phyloP scores from a whole-genome alignment of 2,797 vertebrate genomes.

The Allobates femoralis region DNA sequence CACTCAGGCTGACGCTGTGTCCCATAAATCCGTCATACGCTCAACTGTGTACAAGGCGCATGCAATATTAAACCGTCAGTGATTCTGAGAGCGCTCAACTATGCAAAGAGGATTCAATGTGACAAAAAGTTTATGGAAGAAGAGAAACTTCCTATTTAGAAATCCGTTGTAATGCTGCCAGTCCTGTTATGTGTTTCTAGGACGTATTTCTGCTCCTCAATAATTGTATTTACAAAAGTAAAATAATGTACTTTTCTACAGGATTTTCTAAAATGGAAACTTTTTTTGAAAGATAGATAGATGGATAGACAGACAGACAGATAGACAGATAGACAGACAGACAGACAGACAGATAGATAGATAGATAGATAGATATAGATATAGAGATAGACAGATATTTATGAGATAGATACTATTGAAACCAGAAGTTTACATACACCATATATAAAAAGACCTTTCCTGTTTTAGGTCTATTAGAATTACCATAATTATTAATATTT shows the following conservation, averaged over 20 bases:
- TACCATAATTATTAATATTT: too few relatives aligned
- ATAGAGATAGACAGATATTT: neutral
- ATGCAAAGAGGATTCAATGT: neutral
- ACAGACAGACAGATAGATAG: neutral
- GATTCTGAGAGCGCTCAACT: neutral
- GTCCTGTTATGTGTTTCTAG: neutral
- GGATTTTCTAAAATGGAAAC: too few relatives aligned
- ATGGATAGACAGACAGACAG: neutral
- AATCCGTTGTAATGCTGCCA: neutral
- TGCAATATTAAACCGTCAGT: neutral
- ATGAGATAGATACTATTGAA: too few relatives aligned
- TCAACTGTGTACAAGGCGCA: slow-evolving; percentile 1
- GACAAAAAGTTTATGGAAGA: neutral
- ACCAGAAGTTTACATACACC: too few relatives aligned
- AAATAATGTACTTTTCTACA: too few relatives aligned
- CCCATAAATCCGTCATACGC: slow-evolving; percentile 14
- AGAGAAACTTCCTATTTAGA: neutral
- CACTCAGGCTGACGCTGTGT: neutral
- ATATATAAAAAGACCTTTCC: neutral
- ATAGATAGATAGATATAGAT: neutral
- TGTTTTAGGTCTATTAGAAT: too few relatives aligned
- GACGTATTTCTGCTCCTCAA: neutral
- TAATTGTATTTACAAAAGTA: too few relatives aligned
- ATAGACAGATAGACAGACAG: neutral
- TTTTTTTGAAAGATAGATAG: neutral